Base-by-base conservation (phyloP, 2,888 invertebrate genomes). In the Nematopogon swammerdamellus region DNA sequence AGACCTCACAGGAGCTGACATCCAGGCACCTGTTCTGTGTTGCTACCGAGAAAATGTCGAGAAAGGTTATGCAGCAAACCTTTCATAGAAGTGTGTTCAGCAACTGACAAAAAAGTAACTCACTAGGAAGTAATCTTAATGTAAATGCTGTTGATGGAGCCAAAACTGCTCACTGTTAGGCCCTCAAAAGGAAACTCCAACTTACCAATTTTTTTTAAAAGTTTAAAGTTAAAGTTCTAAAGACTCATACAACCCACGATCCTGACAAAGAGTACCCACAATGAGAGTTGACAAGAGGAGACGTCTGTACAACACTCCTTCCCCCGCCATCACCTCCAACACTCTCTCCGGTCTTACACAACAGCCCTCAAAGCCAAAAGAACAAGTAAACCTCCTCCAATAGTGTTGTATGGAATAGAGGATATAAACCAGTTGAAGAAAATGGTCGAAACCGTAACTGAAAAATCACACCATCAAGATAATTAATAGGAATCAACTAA, bases 361-460 rank as follows among this genome's bases (percentile, higher is more conserved):
- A 25, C 8, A 25, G 5, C 8, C 36, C 6, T 3, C 4, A 6
- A 36, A 36, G 3, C 14, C 36, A 6, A 47, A 45, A 45, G 36
- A 43, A 18, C 1, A 29, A 20, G 30, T 18, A 51, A 42, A 1
- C 53, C 55, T 3, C 51, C 61, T 60, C 44, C 64, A 57, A 0
- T 56, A 2, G 47, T 70, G 68, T 53, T 67, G 68, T 16, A 62
- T 66, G 1, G 65, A 60, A 45, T 18, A 14, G 18, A 44, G 30
- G 44, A 44, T 44, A 14, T 44, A 3, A 19, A 18, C 10, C 2
- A 44, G 19, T 17, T 44, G 14, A 18, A 8, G 2, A 8, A 11
- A 44, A 6, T 17, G 8, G 3, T 44, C 3, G 18, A 44, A 18
- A 19, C 18, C 3, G 44, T 17, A 19, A 3, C 16, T 2, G 18